phyloP scores from a whole-genome alignment of 2,797 vertebrate genomes.

The Ctenosaura bakeri region DNA sequence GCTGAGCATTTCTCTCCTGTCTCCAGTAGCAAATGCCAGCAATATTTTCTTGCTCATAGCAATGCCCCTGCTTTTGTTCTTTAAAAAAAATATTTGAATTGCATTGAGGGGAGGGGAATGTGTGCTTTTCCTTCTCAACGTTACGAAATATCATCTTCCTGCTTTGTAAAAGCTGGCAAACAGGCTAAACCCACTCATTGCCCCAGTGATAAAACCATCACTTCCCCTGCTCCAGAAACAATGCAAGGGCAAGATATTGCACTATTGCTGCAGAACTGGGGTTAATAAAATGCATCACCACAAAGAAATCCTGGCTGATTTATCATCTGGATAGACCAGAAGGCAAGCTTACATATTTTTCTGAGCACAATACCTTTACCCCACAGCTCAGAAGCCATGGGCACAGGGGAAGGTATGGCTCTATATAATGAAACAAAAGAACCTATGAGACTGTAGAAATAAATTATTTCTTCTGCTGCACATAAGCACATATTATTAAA shows the following conservation, averaged over 20 bases:
- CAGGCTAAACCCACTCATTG: background rate
- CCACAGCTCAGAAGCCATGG: background rate
- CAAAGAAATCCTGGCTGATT: background rate
- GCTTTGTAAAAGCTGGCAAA: background rate
- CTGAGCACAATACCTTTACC: constrained; percentile 12
- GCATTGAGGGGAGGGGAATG: background rate
- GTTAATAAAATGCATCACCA: background rate
- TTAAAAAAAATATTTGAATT: background rate
- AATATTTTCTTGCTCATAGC: background rate
- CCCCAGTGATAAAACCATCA: background rate
- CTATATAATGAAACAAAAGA: constrained; percentile 26
- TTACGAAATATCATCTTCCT: background rate
- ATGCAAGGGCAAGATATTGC: background rate
- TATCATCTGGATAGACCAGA: constrained; percentile 36
- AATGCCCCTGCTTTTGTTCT: background rate
- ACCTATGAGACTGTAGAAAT: background rate
- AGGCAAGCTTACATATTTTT: constrained; percentile 54
- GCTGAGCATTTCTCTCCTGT: background rate
- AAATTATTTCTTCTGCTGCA: constrained; percentile 29
- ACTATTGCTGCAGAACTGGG: background rate
- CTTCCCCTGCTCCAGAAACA: background rate
- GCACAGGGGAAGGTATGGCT: background rate
- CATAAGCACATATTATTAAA: background rate
- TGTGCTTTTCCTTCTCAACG: background rate
- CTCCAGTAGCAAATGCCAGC: background rate